Evolutionary conservation across 1,140 invertebrate genomes (phyloP), one percentile per base, ranked within the genome.

Genomic region (Bombus sibiricus): DNA sequence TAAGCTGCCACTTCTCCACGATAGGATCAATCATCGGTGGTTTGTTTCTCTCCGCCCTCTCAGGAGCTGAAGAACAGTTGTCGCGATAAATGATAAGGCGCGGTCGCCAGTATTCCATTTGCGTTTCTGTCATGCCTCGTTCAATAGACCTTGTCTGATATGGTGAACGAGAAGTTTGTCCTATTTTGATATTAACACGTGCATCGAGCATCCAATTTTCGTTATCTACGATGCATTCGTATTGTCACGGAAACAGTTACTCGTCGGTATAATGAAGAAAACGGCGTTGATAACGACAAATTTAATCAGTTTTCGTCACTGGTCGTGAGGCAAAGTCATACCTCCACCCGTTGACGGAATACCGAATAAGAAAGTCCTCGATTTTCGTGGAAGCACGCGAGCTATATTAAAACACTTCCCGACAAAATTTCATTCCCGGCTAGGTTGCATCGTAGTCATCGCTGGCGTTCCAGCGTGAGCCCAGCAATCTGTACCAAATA

Each of bases 401-500:
- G 34, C 10, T 34, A 64, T 32, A 53, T 28, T 47, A 59, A 62
- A 80, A 57, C 41, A 34, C 41, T 62, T 43, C 25, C 37, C 15
- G 34, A 5, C 13, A 39, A 64, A 47, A 59, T 71, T 57, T 37
- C 43, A 37, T 34, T 9, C 28, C 12, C 22, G n/a, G 13, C 57
- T 5, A 15, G 32, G 53, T 34, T 8, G 39, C 53, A 82, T 82
- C 77, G 77, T 25, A n/a, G 25, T n/a, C 64, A 37, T 79, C 75
- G 62, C 57, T n/a, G 25, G 32, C 53, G 69, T 83, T 75, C 39
- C 39, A 28, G 25, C 47, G 43, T 57, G 34, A 75, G 53, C 71
- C 37, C 62, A 53, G 59, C 77, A 86, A 81, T 89, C 66, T 68
- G 53, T 39, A 66, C 83, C 39, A 68, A 81, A 79, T 85, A 89